Evolutionary conservation across 2,797 vertebrate genomes (phyloP).

Genomic region (Pristis pectinata): DNA sequence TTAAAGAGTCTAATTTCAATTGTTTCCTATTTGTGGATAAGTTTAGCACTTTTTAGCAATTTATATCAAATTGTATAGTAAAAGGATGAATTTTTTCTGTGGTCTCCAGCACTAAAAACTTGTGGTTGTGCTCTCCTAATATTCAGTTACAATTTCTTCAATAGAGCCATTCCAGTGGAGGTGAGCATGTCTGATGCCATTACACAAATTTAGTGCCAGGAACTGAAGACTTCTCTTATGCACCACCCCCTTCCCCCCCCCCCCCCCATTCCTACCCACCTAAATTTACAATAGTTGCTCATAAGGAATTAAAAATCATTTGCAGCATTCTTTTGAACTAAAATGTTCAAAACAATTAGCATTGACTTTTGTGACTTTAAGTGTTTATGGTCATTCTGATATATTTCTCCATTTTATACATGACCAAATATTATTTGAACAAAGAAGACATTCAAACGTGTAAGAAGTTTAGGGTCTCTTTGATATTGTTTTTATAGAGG

Average conservation of each 20-base stretch:
- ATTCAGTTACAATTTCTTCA: too few relatives aligned
- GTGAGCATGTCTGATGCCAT: too few relatives aligned
- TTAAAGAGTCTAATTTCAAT: background rate
- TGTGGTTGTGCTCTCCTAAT: too few relatives aligned
- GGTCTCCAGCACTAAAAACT: too few relatives aligned
- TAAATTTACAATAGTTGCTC: background rate
- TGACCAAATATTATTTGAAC: background rate
- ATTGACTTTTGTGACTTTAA: background rate
- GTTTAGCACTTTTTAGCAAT: background rate
- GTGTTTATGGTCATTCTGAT: background rate
- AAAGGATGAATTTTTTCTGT: background rate
- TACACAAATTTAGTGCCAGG: too few relatives aligned
- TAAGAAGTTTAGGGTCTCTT: background rate
- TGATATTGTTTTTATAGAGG: background rate
- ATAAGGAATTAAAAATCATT: background rate
- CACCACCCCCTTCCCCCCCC: too few relatives aligned
- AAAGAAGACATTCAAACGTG: background rate
- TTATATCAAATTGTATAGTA: background rate
- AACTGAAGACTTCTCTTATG: too few relatives aligned
- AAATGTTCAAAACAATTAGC: background rate
- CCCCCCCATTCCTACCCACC: too few relatives aligned
- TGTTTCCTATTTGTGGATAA: background rate
- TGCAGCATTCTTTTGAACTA: background rate
- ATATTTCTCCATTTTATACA: background rate
- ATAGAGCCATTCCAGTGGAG: too few relatives aligned